Conservation (phyloP, 2,888 invertebrate genomes). For the Deilephila porcellus region DNA sequence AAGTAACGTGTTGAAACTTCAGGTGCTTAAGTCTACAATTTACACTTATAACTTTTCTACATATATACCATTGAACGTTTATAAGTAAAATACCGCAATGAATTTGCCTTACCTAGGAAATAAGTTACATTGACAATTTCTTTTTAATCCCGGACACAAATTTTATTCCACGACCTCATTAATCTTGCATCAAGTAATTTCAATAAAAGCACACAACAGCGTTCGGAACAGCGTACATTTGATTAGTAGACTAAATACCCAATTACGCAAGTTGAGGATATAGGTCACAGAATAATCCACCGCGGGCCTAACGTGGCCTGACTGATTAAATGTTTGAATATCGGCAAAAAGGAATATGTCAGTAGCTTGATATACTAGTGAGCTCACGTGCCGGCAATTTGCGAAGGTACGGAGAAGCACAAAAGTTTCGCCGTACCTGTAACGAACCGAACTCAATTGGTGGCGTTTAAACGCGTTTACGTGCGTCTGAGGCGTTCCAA, state of each 20-base stretch:
- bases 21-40: too few species aligned
- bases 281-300: slow-evolving; percentile 15
- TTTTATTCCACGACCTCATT: too few species aligned
- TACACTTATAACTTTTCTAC: too few species aligned
- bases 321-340: slow-evolving; percentile 16
- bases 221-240: slow-evolving; percentile 1
- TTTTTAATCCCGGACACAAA: too few species aligned
- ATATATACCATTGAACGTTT: too few species aligned
- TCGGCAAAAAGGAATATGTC: slow-evolving; percentile 42
- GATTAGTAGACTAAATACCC: slow-evolving; percentile 8
- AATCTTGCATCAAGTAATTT: too few species aligned
- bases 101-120: too few species aligned
- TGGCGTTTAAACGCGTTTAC: slow-evolving; percentile 63
- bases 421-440: slow-evolving; percentile 59
- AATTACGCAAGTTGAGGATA: slow-evolving; percentile 12
- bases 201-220: too few species aligned
- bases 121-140: too few species aligned
- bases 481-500: slow-evolving; percentile 50
- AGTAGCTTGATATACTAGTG: slow-evolving; percentile 59
- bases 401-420: slow-evolving; percentile 55
- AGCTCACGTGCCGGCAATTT: slow-evolving; percentile 67
- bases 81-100: too few species aligned
- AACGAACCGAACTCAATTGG: slow-evolving; percentile 66
- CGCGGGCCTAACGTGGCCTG: slow-evolving; percentile 12
- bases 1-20: too few species aligned